These are phyloP conservation scores for Bedellia somnulentella DNA, from an alignment of 2,888 invertebrate species.

Conservation along the genomic window DNA sequence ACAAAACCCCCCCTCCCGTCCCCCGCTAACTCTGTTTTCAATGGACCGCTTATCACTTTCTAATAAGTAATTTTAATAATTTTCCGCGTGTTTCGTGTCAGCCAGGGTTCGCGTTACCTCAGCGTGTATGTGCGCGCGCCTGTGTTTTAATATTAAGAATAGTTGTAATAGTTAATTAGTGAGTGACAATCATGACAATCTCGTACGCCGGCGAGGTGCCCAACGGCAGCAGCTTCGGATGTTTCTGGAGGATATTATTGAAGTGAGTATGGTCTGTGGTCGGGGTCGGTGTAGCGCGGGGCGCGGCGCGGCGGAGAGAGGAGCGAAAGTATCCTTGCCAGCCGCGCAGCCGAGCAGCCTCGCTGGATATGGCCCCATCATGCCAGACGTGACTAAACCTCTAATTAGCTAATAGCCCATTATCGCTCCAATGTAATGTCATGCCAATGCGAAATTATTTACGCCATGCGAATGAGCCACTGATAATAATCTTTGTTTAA, in stretches of 20 bases:
- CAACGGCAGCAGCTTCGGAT: conserved; percentile 89
- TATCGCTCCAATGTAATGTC: too few relatives aligned
- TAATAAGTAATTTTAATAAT: conserved; percentile 54
- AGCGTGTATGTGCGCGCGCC: conserved; percentile 54
- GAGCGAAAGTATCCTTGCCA: background rate
- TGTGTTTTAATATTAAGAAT: conserved; percentile 31
- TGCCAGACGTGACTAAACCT: too few relatives aligned
- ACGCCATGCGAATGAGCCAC: too few relatives aligned
- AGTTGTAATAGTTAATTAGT: conserved; percentile 37
- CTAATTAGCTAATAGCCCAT: background rate
- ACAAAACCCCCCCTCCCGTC: conserved; percentile 39
- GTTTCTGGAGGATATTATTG: conserved; percentile 87
- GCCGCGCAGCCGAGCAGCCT: background rate
- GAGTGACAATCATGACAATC: conserved; percentile 72
- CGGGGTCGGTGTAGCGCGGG: background rate
- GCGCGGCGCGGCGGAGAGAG: background rate
- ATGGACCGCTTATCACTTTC: conserved; percentile 50
- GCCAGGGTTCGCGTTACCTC: conserved; percentile 44
- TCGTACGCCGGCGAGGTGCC: conserved; percentile 90
- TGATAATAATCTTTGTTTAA: too few relatives aligned
- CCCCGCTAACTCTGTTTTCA: conserved; percentile 28
- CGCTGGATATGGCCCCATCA: too few relatives aligned
- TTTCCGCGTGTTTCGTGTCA: conserved; percentile 47
- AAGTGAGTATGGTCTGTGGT: conserved; percentile 70
- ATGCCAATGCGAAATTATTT: too few relatives aligned